These are phyloP conservation scores for Acronicta psi DNA, from an alignment of 2,888 invertebrate species.

Conservation along the genomic window DNA sequence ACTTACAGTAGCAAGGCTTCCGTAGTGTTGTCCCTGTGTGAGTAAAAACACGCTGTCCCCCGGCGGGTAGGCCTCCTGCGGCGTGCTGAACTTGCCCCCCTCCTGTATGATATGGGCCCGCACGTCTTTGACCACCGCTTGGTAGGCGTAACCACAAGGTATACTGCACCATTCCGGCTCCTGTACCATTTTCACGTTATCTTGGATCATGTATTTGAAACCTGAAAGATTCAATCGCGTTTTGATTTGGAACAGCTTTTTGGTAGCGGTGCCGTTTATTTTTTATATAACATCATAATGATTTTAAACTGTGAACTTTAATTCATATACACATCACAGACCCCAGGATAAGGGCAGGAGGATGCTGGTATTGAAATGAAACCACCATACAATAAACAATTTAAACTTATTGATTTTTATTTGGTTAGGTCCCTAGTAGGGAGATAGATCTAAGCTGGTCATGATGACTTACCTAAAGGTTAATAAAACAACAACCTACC, in stretches of 20 bases:
- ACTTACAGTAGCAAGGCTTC: conserved; percentile 92
- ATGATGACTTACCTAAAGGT: too few relatives aligned
- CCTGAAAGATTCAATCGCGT: conserved; percentile 61
- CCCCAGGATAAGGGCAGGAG: too few relatives aligned
- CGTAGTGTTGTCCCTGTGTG: conserved; percentile 94
- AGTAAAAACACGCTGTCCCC: conserved; percentile 92
- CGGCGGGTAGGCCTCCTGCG: conserved; percentile 90
- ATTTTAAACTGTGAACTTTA: too few relatives aligned
- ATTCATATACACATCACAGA: too few relatives aligned
- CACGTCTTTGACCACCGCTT: conserved; percentile 87
- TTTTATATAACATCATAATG: too few relatives aligned
- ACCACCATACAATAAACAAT: too few relatives aligned
- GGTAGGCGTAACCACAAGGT: conserved; percentile 91
- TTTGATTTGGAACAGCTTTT: too few relatives aligned
- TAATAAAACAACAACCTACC: conserved; percentile 80
- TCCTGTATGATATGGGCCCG: conserved; percentile 61
- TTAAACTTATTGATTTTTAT: too few relatives aligned
- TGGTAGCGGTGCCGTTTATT: too few relatives aligned
- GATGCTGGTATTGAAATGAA: too few relatives aligned
- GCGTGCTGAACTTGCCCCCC: conserved; percentile 66
- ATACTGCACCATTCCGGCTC: conserved; percentile 92
- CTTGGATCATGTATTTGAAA: conserved; percentile 81
- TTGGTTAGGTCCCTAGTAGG: too few relatives aligned
- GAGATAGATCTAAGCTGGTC: too few relatives aligned
- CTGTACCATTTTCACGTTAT: conserved; percentile 90